Evolutionary conservation across 1,140 invertebrate species (phyloP).

Genomic region (Saxidomus purpurata): DNA sequence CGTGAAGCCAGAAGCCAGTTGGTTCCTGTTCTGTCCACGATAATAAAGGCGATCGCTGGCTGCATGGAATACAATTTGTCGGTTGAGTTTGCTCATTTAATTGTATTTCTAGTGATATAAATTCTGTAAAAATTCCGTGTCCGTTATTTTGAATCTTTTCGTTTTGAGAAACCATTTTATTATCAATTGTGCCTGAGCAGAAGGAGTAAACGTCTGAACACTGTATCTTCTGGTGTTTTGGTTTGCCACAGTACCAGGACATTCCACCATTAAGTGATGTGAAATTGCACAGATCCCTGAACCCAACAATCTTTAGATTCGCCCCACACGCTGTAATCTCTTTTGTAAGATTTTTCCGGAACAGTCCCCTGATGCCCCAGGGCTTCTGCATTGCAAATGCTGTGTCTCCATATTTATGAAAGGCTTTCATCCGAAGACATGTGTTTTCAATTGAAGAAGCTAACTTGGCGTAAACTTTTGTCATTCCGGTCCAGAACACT

Average conservation of each 20-base stretch:
- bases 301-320: neutral
- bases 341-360: neutral
- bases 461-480: slow-evolving; percentile 15
- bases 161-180: neutral
- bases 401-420: slow-evolving; percentile 18
- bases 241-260: slow-evolving; percentile 55
- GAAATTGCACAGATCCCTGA: slow-evolving; percentile 42
- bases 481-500: slow-evolving; percentile 43
- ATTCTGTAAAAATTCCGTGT: neutral
- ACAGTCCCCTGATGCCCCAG: slow-evolving; percentile 38
- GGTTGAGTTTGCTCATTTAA: neutral
- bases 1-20: slow-evolving; percentile 39
- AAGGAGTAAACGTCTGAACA: slow-evolving; percentile 32
- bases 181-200: neutral
- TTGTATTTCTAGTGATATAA: neutral
- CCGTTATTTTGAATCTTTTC: slow-evolving; percentile 29
- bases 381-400: slow-evolving; percentile 31
- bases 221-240: neutral
- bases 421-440: slow-evolving; percentile 22
- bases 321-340: slow-evolving; percentile 26
- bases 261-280: slow-evolving; percentile 38
- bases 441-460: slow-evolving; percentile 40
- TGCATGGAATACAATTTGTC: neutral
- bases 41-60: neutral
- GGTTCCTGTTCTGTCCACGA: slow-evolving; percentile 13